These are phyloP conservation scores for Anagyrus pseudococci DNA, from an alignment of 2,888 invertebrate species.

Conservation along the genomic window DNA sequence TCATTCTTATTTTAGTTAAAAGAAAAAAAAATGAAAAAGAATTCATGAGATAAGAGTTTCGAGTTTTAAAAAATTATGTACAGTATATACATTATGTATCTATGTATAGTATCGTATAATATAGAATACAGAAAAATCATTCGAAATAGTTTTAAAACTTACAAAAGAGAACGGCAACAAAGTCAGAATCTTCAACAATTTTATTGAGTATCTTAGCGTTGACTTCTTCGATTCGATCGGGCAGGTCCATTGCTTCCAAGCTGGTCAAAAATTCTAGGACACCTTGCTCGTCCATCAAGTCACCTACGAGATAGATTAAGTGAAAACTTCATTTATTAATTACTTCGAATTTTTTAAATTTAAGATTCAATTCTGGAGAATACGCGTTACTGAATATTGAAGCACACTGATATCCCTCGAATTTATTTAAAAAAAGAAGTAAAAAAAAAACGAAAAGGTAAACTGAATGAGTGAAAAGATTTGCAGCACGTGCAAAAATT, in stretches of 20 bases:
- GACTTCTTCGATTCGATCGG: conserved; percentile 94
- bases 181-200: conserved; percentile 90
- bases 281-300: conserved; percentile 93
- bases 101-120: background rate
- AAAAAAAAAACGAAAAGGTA: no score
- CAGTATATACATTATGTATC: background rate
- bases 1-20: conserved; percentile 8
- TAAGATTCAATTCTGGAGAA: no score
- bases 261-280: conserved; percentile 93
- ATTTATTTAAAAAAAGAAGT: background rate
- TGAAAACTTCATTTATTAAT: background rate
- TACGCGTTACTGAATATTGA: no score
- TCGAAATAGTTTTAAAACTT: conserved; percentile 66
- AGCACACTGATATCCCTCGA: no score
- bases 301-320: no score
- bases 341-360: background rate
- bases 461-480: no score
- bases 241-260: conserved; percentile 92
- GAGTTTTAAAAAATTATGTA: conserved; percentile 6
- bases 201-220: conserved; percentile 88
- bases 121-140: background rate
- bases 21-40: background rate
- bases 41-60: background rate
- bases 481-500: background rate
- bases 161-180: conserved; percentile 93